Evolutionary conservation across 1,140 invertebrate genomes (phyloP), one percentile per base, ranked within the genome.

Genomic region (Gonatopus flavifemur): DNA sequence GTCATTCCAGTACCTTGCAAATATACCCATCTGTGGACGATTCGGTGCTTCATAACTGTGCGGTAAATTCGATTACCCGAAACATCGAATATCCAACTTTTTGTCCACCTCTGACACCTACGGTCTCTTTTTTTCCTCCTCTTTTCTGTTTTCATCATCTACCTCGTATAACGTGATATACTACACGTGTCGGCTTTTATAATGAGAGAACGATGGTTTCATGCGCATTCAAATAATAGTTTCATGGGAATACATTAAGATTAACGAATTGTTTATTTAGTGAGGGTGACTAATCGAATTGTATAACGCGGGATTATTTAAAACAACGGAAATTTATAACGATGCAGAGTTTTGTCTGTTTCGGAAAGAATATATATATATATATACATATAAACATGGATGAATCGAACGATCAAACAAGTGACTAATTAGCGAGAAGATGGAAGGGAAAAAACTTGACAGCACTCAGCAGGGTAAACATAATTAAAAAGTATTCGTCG

Each of bases 41-140:
- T 6, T 6, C 12, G 25, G 25, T 53, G 28, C 46, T 55, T n/a
- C n/a, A 50, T 54, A 50, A 55, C 57, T n/a, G 24, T 55, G 56
- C 43, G 57, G 58, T 55, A 55, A 60, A 60, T 54, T 60, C 56
- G 52, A 60, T 60, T 60, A 55, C 55, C 49, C 58, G 52, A 46
- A 47, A 52, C 56, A 47, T 39, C 47, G 57, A 54, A 51, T 60
- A n/a, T 60, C 57, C 43, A 56, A 60, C 57, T 60, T 60, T 60
- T 60, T 59, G 37, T 52, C 50, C 50, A 49, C 28, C 42, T 36
- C 44, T 36, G 55, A 35, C 37, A 44, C 45, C 40, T 49, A 48
- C 49, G 57, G 47, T 6, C 25, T 6, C 25, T 12, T 28, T 12
- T 6, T 28, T 28, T 12, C 25, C 25, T 28, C 25, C 6, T n/a